Base-by-base conservation (phyloP, 2,888 invertebrate genomes). In the Stenichneumon culpator region DNA sequence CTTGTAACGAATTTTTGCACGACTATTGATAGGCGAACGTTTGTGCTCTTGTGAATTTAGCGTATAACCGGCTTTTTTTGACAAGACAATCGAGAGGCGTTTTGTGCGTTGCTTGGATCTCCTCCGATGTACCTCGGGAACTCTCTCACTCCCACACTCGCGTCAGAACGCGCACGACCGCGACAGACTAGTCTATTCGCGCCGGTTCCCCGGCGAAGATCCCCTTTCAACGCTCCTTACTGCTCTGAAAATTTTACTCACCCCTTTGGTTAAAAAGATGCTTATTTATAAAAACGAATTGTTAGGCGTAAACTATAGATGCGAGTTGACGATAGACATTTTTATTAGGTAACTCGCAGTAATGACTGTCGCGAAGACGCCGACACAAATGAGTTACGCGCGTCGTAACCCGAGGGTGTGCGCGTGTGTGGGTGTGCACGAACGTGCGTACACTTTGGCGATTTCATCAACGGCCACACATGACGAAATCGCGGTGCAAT, bases 401-500 rank as follows among this genome's bases (percentile, higher is more conserved):
- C 28, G 60, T 25, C 11, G 60, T 25, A 28, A 60, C 3, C 22
- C 14, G 25, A 11, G 22, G 25, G 57, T 14, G 14, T 57, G 5
- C 16, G 28, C 16, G 60, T 16, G 14, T 25, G 60, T 25, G n/a
- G 4, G 36, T 28, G 28, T 28, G 28, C 5, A 5, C 5, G 36
- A 11, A 39, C 16, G 19, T 25, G 50, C 36, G 14, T 63, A 28
- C 32, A 47, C 32, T 22, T 50, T 44, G 16, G 47, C 5, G 4
- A 67, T 25, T 39, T 68, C 44, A n/a, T 44, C 19, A 16, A 44
- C 44, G 44, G 25, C 22, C 57, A 32, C 65, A 65, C 54, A 65
- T 79, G 79, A 79, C 28, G 79, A 79, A 79, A 79, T 50, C 22
- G 22, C 68, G 5, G n/a, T 79, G 79, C 72, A 73, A 79, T 73